Conservation (phyloP, 2,113 vertebrate genomes). For the Oncorhynchus clarkii region DNA sequence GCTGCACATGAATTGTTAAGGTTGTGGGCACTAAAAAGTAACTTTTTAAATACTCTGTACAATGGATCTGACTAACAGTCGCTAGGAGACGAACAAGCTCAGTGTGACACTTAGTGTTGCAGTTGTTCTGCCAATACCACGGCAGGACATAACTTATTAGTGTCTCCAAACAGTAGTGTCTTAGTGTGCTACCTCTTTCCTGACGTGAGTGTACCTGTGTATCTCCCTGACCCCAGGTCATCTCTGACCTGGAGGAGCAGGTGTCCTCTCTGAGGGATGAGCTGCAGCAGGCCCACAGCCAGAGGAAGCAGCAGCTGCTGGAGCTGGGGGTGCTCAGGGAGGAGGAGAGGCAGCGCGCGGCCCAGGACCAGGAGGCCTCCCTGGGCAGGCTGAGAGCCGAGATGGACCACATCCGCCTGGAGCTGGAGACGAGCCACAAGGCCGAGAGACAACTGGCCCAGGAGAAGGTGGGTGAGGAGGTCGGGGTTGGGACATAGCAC, state of each 20-base stretch:
- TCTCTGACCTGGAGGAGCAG: constrained; percentile 80
- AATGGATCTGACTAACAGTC: too few relatives aligned
- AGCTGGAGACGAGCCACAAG: constrained; percentile 74
- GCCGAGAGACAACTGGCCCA: constrained; percentile 74
- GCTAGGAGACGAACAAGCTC: too few relatives aligned
- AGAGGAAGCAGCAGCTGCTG: constrained; percentile 82
- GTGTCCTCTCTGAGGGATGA: constrained; percentile 80
- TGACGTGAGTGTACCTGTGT: too few relatives aligned
- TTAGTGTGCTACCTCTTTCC: too few relatives aligned
- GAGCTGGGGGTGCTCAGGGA: constrained; percentile 80
- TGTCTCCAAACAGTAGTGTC: too few relatives aligned
- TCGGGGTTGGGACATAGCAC: neutral
- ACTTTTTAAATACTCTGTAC: too few relatives aligned
- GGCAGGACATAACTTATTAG: too few relatives aligned
- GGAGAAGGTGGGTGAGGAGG: constrained; percentile 77
- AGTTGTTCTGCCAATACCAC: too few relatives aligned
- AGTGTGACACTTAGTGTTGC: too few relatives aligned
- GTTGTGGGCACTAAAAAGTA: too few relatives aligned
- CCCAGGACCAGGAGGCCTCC: constrained; percentile 72
- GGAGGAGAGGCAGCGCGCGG: constrained; percentile 77
- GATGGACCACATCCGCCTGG: constrained; percentile 70
- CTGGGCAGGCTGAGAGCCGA: constrained; percentile 75
- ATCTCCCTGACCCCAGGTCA: constrained; percentile 64
- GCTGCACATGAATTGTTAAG: too few relatives aligned
- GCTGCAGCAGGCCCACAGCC: constrained; percentile 71